Evolutionary conservation across 2,113 vertebrate genomes (phyloP).

Genomic region (Raphicerus campestris): DNA sequence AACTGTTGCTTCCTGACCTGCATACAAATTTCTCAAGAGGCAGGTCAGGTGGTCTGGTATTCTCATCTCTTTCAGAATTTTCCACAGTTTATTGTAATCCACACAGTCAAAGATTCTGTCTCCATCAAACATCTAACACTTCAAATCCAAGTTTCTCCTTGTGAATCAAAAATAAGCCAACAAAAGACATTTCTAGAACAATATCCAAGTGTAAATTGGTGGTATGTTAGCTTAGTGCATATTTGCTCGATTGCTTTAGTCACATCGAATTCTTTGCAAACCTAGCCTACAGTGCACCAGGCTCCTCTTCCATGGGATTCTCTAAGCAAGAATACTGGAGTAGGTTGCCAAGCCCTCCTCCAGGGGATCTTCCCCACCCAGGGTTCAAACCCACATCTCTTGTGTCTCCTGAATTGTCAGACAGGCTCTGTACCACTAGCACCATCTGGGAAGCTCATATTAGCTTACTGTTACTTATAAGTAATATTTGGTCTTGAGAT

Average conservation of each 20-base stretch:
- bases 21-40: no score
- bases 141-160: not conserved
- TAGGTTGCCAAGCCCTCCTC: not conserved
- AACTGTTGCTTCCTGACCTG: no score
- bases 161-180: not conserved
- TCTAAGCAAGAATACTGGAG: not conserved
- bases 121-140: not conserved
- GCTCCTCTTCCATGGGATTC: not conserved
- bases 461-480: not conserved
- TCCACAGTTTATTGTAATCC: no score
- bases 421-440: not conserved
- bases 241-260: not conserved
- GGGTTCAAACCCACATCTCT: not conserved
- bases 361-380: not conserved
- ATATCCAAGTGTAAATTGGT: not conserved
- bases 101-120: not conserved
- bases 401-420: not conserved
- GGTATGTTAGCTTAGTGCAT: not conserved
- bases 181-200: not conserved
- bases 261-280: not conserved
- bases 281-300: accelerated
- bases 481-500: not conserved
- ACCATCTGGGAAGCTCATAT: not conserved
- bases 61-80: no score
- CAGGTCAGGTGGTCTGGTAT: no score